These are phyloP conservation scores for Echinops telfairi DNA, from an alignment of 2,113 vertebrate species.

Conservation along the genomic window DNA sequence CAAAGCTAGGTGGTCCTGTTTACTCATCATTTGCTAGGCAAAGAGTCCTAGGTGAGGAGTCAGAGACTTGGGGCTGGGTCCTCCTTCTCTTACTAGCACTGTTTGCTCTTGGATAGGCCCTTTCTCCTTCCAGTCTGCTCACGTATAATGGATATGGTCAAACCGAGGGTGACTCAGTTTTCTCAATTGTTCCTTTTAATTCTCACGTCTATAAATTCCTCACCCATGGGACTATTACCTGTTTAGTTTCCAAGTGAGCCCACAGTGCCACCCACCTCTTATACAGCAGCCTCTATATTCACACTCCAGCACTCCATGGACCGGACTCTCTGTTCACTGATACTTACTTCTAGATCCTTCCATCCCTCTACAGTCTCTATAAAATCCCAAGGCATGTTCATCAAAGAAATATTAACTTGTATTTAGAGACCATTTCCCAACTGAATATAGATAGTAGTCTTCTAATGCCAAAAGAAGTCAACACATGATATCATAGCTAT, in stretches of 20 bases:
- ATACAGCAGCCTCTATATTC: neutral
- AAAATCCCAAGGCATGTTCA: neutral
- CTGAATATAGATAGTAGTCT: neutral
- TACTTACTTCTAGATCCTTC: neutral
- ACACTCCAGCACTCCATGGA: neutral
- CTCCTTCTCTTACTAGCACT: neutral
- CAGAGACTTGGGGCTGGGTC: conserved; percentile 3
- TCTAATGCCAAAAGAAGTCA: conserved; percentile 27
- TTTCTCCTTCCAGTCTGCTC: neutral
- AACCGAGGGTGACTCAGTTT: neutral
- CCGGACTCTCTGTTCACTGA: neutral
- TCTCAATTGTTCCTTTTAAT: neutral
- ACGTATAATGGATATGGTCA: neutral
- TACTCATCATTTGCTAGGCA: conserved; percentile 7
- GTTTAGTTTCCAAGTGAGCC: neutral
- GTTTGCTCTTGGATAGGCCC: neutral
- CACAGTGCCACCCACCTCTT: neutral
- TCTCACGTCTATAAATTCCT: neutral
- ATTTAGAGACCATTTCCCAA: neutral
- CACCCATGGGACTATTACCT: neutral
- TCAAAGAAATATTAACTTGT: neutral
- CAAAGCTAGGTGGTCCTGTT: conserved; percentile 2
- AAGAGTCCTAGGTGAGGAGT: neutral
- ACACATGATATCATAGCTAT: neutral
- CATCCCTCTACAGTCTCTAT: neutral